Percentiles rank a stretch among this genome's conserved stretches.
Conservation (phyloP, 2,113 vertebrate genomes). For the Zosterops borbonicus region DNA sequence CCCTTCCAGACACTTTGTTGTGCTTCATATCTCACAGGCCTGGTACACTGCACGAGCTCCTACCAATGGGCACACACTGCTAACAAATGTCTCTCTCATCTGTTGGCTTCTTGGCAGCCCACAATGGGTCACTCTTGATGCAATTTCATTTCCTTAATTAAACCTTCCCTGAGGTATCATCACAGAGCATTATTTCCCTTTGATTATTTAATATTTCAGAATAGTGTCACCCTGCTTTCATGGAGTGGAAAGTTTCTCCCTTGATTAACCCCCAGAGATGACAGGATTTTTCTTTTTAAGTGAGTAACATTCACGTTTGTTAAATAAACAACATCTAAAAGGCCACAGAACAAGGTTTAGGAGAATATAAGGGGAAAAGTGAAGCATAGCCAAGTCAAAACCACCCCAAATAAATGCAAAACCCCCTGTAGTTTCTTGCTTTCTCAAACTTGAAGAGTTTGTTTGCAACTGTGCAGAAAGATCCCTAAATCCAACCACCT, state of each 20-base stretch:
- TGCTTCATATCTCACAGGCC: not conserved
- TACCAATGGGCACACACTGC: not conserved
- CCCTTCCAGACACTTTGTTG: not conserved
- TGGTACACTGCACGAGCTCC: not conserved
- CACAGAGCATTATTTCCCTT: conserved; percentile 15
- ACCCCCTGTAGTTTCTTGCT: not conserved
- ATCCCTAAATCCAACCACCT: not conserved
- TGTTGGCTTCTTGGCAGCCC: conserved; percentile 9
- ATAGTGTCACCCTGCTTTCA: not conserved
- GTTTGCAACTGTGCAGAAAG: not conserved
- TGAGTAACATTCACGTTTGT: not conserved
- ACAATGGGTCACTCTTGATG: conserved; percentile 24
- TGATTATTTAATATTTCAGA: conserved; percentile 45
- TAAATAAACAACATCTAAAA: not conserved
- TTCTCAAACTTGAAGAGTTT: not conserved
- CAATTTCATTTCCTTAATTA: conserved; percentile 57
- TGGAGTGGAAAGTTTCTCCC: not conserved
- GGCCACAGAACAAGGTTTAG: not conserved
- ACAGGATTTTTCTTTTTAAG: not conserved
- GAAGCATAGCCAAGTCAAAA: not conserved
- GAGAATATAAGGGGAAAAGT: not conserved
- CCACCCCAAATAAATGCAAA: not conserved
- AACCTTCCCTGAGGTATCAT: conserved; percentile 24
- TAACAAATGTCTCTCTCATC: not conserved
- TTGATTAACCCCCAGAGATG: not conserved